A percentile compares a stretch with the other conserved stretches of the same genome.
Conservation (phyloP, 2,888 invertebrate species). For the Meta bourneti region DNA sequence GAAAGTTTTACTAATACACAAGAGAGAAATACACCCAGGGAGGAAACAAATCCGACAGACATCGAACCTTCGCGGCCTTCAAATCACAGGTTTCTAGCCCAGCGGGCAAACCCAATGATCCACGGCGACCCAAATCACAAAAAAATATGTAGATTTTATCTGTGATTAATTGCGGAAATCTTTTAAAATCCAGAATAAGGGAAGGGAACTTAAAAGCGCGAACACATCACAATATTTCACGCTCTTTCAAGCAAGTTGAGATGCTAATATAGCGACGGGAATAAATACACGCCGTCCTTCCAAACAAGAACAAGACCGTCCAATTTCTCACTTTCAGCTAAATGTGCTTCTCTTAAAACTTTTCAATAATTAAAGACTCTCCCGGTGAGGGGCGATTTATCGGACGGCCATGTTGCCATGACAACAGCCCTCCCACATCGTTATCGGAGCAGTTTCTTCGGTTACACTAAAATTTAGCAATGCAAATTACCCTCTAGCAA, state of each 20-base stretch:
- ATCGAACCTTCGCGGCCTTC: no score
- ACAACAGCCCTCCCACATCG: neutral
- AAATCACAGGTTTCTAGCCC: no score
- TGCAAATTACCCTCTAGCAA: neutral
- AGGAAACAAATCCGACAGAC: no score
- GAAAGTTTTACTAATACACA: no score
- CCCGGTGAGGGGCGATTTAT: neutral
- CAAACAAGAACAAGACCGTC: neutral
- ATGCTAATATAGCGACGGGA: neutral
- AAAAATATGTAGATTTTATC: neutral
- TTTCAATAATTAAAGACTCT: slow-evolving; percentile 16
- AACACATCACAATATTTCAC: neutral
- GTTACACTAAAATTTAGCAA: neutral
- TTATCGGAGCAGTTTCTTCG: neutral
- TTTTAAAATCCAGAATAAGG: neutral
- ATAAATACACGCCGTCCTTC: neutral
- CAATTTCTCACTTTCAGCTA: neutral
- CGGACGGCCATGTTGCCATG: neutral
- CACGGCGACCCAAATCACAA: neutral
- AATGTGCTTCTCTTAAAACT: neutral
- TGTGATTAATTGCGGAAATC: neutral
- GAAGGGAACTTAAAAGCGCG: neutral
- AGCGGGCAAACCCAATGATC: no score
- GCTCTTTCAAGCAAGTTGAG: neutral
- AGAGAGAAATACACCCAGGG: no score